A percentile compares a stretch with the other conserved stretches of the same genome.
Conservation (phyloP, 2,113 vertebrate genomes). For the Hemiscyllium ocellatum region DNA sequence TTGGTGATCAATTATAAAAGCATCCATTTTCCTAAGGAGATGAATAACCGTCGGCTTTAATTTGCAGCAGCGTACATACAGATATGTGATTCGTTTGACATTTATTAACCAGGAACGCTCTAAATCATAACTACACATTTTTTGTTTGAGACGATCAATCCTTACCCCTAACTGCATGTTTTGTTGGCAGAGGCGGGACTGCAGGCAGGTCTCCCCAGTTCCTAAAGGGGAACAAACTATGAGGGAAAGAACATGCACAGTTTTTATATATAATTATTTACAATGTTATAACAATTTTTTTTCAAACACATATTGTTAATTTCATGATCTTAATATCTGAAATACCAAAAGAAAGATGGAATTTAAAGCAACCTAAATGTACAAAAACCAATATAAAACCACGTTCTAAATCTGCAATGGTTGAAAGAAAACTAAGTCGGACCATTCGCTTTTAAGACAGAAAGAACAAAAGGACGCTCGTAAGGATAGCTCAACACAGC, state of each 20-base stretch:
- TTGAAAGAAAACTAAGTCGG: not conserved
- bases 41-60: not conserved
- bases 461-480: conserved; percentile 25
- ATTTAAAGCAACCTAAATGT: not conserved
- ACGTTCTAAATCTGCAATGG: not conserved
- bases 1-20: not conserved
- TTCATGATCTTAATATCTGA: not conserved
- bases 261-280: not conserved
- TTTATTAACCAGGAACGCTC: conserved; percentile 8
- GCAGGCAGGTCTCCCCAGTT: not conserved
- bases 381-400: not conserved
- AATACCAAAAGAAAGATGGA: not conserved
- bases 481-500: not conserved
- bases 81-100: not conserved
- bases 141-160: not conserved
- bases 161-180: conserved; percentile 33
- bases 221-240: conserved; percentile 20
- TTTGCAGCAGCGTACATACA: not conserved
- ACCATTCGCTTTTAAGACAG: not conserved
- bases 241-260: not conserved
- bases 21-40: not conserved
- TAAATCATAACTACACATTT: not conserved
- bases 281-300: not conserved
- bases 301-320: not conserved
- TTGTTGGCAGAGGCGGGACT: conserved; percentile 28